A percentile compares a stretch with the other conserved stretches of the same genome.
These are phyloP conservation scores for Steromphala cineraria DNA, from an alignment of 2,888 invertebrate genomes.

Conservation along the genomic window DNA sequence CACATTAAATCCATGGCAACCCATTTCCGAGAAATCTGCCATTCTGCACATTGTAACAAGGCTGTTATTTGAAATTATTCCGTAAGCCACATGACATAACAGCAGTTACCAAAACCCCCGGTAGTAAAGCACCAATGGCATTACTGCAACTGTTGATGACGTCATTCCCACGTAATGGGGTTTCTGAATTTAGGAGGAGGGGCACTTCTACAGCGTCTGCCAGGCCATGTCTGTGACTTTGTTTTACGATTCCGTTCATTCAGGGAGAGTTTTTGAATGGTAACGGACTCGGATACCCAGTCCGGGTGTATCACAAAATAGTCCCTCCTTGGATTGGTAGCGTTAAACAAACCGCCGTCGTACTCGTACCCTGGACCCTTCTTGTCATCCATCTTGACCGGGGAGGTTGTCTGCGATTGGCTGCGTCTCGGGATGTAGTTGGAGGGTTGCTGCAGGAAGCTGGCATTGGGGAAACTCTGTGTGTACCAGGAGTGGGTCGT, in stretches of 20 bases:
- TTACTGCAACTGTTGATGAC: not conserved
- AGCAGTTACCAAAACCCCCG: not conserved
- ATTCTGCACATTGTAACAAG: not conserved
- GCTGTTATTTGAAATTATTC: not conserved
- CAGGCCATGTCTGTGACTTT: slow-evolving; percentile 51
- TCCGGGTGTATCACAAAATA: slow-evolving; percentile 73
- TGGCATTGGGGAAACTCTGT: slow-evolving; percentile 49
- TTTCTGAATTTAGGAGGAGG: slow-evolving; percentile 69
- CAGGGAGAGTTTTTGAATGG: slow-evolving; percentile 61
- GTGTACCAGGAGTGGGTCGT: slow-evolving; percentile 61
- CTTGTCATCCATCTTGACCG: slow-evolving; percentile 25
- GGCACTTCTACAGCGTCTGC: slow-evolving; percentile 66
- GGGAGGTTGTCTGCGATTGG: not conserved
- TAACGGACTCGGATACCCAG: slow-evolving; percentile 71
- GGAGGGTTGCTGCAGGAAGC: slow-evolving; percentile 36
- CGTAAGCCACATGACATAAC: not conserved
- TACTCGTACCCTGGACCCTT: slow-evolving; percentile 53
- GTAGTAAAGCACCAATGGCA: slow-evolving; percentile 4
- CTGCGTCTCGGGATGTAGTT: slow-evolving; percentile 21
- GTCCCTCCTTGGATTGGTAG: slow-evolving; percentile 55
- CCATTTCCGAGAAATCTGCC: too few relatives aligned
- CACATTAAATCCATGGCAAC: too few relatives aligned
- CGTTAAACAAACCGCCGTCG: slow-evolving; percentile 66
- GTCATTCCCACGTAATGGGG: slow-evolving; percentile 65
- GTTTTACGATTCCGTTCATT: slow-evolving; percentile 41